Percentiles rank a stretch among this genome's conserved stretches.
These are phyloP conservation scores for Harmothoe impar DNA, from an alignment of 2,888 invertebrate genomes.

Conservation along the genomic window DNA sequence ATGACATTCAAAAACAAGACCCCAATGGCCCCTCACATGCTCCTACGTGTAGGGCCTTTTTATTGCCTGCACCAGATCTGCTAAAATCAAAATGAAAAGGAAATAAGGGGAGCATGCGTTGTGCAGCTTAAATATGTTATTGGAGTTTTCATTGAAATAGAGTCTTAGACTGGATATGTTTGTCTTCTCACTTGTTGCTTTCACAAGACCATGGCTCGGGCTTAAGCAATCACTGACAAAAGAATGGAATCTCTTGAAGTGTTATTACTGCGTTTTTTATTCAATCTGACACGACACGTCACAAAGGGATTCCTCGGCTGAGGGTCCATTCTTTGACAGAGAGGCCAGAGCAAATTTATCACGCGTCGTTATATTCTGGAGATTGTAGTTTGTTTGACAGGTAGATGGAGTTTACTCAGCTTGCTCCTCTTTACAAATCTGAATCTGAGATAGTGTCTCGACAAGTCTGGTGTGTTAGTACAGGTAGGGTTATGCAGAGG, in stretches of 20 bases:
- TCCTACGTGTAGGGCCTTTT: background rate
- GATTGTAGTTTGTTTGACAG: background rate
- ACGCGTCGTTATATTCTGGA: background rate
- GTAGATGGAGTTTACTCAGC: background rate
- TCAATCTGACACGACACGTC: background rate
- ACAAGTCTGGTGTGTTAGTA: no score
- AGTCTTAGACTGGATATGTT: background rate
- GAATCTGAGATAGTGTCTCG: background rate
- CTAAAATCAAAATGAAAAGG: background rate
- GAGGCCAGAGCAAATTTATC: background rate
- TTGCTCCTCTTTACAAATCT: background rate
- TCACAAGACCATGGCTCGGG: constrained; percentile 15
- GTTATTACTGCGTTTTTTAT: constrained; percentile 22
- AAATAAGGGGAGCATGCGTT: background rate
- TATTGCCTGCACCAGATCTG: background rate
- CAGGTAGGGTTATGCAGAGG: no score
- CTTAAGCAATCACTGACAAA: constrained; percentile 21
- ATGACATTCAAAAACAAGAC: constrained; percentile 53
- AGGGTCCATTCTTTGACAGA: background rate
- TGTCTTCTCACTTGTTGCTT: constrained; percentile 45
- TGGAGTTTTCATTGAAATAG: constrained; percentile 49
- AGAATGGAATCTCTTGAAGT: constrained; percentile 28
- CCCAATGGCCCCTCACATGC: constrained; percentile 22
- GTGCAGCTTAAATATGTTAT: constrained; percentile 34
- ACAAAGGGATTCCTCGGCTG: background rate